Base-by-base conservation (phyloP, 2,888 invertebrate species). In the Octonoba sinensis region DNA sequence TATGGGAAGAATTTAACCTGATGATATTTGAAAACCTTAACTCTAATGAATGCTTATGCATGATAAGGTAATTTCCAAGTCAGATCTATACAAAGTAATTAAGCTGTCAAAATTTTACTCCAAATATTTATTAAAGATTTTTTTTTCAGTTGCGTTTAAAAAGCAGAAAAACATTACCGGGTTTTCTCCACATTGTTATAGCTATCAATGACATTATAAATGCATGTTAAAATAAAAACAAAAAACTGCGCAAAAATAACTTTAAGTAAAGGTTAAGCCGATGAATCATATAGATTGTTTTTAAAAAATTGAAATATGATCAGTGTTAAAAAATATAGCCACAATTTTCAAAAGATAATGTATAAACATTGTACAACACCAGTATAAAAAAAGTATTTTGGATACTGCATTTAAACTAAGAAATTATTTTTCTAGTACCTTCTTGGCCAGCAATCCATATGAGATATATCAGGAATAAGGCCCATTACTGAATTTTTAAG, bases 381-480 rank as follows among this genome's bases (percentile, higher is more conserved):
- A 16, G 57, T 18, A 13, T 18, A 57, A 57, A 16, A 16, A 57
- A 18, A 20, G 12, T 20, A 57, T 57, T 57, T 18, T 57, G 6
- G 11, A 20, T 15, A 8, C 22, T 1, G 8, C 12, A 18, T 3
- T 57, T 57, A 2, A n/a, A 57, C 18, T 16, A 1, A 20, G 57
- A 22, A 12, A 54, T 8, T 8, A 54, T n/a, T n/a, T 6, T 57
- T 36, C 0, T n/a, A 71, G 51, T 65, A 79, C 79, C 54, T 49
- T 44, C 47, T 66, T 67, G 60, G 22, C 79, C 79, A 79, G 27
- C 59, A 66, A 60, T 82, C 64, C 24, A 82, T 59, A 70, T 70
- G 56, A 36, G 81, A 64, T 51, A 84, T 76, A 72, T 84, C 84
- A 16, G 84, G 76, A 69, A 84, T 83, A 3, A 67, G 46, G 4